phyloP scores from a whole-genome alignment of 2,113 vertebrate genomes.

The Oxyura jamaicensis region DNA sequence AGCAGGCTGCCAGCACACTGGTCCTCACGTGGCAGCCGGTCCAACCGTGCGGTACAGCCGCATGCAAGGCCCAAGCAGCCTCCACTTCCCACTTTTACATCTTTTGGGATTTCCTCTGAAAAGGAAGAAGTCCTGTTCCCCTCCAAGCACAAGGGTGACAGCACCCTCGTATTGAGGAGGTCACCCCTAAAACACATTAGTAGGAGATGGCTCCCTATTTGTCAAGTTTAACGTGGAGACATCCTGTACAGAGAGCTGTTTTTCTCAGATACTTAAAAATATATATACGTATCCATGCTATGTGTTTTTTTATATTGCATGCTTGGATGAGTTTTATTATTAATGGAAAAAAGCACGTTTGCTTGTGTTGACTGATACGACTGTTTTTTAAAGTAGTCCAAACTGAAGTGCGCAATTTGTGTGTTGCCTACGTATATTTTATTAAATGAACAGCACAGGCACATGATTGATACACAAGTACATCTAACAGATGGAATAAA shows the following conservation, averaged over 20 bases:
- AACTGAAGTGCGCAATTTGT: neutral
- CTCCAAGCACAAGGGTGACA: neutral
- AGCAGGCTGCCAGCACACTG: neutral
- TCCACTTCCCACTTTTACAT: neutral
- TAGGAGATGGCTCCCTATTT: neutral
- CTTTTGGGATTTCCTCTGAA: rapidly evolving
- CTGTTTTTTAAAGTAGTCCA: neutral
- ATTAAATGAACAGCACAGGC: neutral
- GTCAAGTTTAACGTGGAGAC: neutral
- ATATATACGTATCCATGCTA: neutral
- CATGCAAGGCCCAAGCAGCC: rapidly evolving
- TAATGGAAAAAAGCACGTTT: neutral
- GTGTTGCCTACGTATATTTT: neutral
- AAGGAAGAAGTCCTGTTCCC: neutral
- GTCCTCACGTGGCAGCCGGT: rapidly evolving
- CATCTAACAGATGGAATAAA: neutral
- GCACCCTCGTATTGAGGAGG: neutral
- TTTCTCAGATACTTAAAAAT: neutral
- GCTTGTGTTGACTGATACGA: neutral
- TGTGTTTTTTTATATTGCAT: neutral
- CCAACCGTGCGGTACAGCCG: rapidly evolving
- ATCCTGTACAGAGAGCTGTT: neutral
- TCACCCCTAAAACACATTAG: rapidly evolving
- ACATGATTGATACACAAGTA: neutral
- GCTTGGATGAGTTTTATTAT: neutral